A percentile compares a stretch with the other conserved stretches of the same genome.
Conservation (phyloP, 1,140 invertebrate genomes). For the Sipha flava region DNA sequence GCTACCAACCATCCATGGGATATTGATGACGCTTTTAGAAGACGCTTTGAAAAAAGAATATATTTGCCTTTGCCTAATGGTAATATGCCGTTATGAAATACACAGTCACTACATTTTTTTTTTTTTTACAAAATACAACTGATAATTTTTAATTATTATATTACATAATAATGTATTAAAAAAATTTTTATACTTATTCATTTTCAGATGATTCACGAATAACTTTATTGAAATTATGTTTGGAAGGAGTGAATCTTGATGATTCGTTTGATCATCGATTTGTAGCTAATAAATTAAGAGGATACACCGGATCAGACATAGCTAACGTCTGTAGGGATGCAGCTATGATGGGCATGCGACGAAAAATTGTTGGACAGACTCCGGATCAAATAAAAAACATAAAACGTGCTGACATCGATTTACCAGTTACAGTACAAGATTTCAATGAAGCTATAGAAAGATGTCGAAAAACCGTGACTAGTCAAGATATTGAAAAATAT, state of each 20-base stretch:
- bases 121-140: not conserved
- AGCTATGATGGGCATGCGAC: slow-evolving; percentile 60
- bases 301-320: slow-evolving; percentile 60
- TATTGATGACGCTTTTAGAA: slow-evolving; percentile 59
- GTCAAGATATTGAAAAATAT: slow-evolving; percentile 49
- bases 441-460: slow-evolving; percentile 53
- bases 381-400: slow-evolving; percentile 55
- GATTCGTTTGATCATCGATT: slow-evolving; percentile 49
- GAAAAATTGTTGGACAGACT: slow-evolving; percentile 53
- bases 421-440: slow-evolving; percentile 53
- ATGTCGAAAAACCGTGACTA: slow-evolving; percentile 52
- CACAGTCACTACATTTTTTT: not conserved
- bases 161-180: not conserved
- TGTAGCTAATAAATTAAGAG: slow-evolving; percentile 52
- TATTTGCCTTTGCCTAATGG: slow-evolving; percentile 62
- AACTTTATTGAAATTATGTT: slow-evolving; percentile 54
- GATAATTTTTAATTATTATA: not conserved
- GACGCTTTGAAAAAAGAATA: slow-evolving; percentile 62
- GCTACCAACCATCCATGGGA: slow-evolving; percentile 72
- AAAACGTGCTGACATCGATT: slow-evolving; percentile 54
- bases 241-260: slow-evolving; percentile 51
- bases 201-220: slow-evolving; percentile 51
- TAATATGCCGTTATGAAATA: slow-evolving; percentile 38
- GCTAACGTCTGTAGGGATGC: slow-evolving; percentile 61
- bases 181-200: not conserved